phyloP scores from a whole-genome alignment of 2,888 invertebrate genomes.

The Odontocerum albicorne region DNA sequence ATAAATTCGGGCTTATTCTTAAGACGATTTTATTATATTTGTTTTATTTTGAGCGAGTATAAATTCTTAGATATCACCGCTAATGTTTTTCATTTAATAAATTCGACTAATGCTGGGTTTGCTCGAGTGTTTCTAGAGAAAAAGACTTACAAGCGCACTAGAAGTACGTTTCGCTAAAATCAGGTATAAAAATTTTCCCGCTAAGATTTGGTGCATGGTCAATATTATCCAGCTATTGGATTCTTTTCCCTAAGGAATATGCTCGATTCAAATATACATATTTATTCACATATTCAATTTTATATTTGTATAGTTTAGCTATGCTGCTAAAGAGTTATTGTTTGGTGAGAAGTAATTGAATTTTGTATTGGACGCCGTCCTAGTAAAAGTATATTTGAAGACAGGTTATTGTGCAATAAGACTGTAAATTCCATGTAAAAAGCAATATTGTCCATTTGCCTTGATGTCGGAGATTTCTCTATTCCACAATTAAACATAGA shows the following conservation, averaged over 20 bases:
- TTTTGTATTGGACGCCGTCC: conserved; percentile 29
- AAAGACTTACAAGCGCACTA: conserved; percentile 26
- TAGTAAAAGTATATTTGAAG: conserved; percentile 24
- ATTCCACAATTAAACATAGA: conserved; percentile 1
- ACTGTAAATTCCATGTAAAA: conserved; percentile 23
- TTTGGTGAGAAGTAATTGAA: conserved; percentile 29
- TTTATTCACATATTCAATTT: conserved; percentile 19
- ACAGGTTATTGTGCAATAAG: conserved; percentile 30
- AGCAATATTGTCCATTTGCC: conserved; percentile 26
- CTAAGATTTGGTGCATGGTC: no score
- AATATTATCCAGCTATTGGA: no score
- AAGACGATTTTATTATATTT: conserved; percentile 12
- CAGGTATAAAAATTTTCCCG: no score
- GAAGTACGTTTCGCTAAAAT: no score
- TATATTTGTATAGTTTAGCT: conserved; percentile 36
- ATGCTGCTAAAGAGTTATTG: conserved; percentile 31
- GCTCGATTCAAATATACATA: conserved; percentile 11
- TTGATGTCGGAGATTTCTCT: conserved; percentile 6
- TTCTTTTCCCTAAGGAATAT: no score
- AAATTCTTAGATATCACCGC: conserved; percentile 14
- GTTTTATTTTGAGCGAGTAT: conserved; percentile 21
- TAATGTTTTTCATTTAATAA: not conserved
- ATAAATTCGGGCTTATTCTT: conserved; percentile 19
- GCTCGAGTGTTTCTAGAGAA: conserved; percentile 29
- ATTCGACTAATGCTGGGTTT: conserved; percentile 11